Percentiles rank a stretch among this genome's conserved stretches.
Conservation (phyloP, 2,797 vertebrate genomes). For the Xiphophorus birchmanni region DNA sequence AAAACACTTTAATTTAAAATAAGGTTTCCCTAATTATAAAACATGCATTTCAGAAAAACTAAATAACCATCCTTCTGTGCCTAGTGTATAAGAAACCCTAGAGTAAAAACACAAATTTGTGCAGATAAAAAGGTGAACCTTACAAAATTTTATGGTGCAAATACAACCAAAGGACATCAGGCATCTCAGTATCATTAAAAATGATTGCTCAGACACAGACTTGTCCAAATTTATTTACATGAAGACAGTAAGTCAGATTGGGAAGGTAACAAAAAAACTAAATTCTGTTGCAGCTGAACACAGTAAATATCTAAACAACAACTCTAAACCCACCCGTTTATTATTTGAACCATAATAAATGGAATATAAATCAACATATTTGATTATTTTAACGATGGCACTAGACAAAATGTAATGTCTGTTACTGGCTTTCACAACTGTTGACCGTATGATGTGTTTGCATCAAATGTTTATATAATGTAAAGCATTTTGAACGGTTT, state of each 20-base stretch:
- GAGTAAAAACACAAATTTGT: conserved; percentile 30
- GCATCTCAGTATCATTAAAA: conserved; percentile 46
- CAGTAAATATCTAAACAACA: not conserved
- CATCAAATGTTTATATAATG: too few relatives aligned
- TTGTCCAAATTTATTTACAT: conserved; percentile 30
- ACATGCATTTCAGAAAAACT: conserved; percentile 8
- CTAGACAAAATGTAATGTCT: too few relatives aligned
- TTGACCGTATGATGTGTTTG: too few relatives aligned
- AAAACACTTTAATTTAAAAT: not conserved
- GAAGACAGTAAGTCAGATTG: not conserved
- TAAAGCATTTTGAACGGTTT: too few relatives aligned
- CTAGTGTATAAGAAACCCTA: conserved; percentile 21
- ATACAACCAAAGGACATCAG: conserved; percentile 48
- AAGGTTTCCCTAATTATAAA: not conserved
- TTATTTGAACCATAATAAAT: too few relatives aligned
- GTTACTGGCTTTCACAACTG: too few relatives aligned
- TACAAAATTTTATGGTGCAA: conserved; percentile 45
- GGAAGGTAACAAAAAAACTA: not conserved
- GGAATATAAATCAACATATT: too few relatives aligned
- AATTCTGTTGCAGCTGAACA: not conserved
- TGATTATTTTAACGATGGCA: too few relatives aligned
- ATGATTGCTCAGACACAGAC: conserved; percentile 34
- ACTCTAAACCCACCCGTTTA: too few relatives aligned
- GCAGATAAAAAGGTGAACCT: conserved; percentile 42
- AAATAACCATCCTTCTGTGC: conserved; percentile 1